phyloP scores from a whole-genome alignment of 2,797 vertebrate genomes.

The Brachyrhaphis roseni region DNA sequence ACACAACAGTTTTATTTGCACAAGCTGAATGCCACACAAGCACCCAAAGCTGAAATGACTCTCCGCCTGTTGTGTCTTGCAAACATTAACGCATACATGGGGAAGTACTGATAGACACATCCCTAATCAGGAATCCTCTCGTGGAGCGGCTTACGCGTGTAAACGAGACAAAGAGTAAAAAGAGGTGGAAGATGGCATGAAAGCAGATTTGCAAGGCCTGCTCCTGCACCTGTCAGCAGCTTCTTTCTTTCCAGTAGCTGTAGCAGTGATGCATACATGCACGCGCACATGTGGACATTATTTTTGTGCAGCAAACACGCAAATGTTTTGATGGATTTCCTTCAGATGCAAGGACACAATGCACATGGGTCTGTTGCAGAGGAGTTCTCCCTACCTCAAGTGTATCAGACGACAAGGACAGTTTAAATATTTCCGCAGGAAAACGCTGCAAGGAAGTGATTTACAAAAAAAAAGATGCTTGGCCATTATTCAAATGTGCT shows the following conservation, averaged over 20 bases:
- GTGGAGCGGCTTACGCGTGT: constrained; percentile 47
- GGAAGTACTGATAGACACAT: constrained; percentile 17
- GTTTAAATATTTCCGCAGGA: constrained; percentile 21
- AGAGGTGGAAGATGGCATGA: constrained; percentile 52
- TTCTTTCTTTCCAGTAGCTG: constrained; percentile 51
- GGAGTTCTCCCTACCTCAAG: constrained; percentile 7
- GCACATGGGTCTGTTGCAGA: constrained; percentile 11
- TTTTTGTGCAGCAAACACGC: constrained; percentile 9
- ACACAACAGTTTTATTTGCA: constrained; percentile 43
- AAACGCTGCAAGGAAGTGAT: constrained; percentile 20
- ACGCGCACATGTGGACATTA: constrained; percentile 1
- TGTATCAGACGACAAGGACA: constrained; percentile 7
- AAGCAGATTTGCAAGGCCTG: constrained; percentile 63
- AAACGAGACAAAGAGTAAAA: constrained; percentile 63
- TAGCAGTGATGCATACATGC: constrained; percentile 33
- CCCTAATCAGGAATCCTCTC: constrained; percentile 55
- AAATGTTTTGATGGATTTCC: constrained; percentile 36
- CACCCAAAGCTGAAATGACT: constrained; percentile 18
- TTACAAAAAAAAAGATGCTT: constrained; percentile 3
- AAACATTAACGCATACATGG: constrained; percentile 27
- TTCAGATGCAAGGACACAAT: constrained; percentile 28
- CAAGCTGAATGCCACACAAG: constrained; percentile 15
- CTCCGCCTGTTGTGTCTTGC: constrained; percentile 11
- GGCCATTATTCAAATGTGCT: constrained; percentile 58
- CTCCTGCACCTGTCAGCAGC: constrained; percentile 66